These are phyloP conservation scores for Pipra filicauda DNA, from an alignment of 2,113 vertebrate genomes.

Conservation along the genomic window DNA sequence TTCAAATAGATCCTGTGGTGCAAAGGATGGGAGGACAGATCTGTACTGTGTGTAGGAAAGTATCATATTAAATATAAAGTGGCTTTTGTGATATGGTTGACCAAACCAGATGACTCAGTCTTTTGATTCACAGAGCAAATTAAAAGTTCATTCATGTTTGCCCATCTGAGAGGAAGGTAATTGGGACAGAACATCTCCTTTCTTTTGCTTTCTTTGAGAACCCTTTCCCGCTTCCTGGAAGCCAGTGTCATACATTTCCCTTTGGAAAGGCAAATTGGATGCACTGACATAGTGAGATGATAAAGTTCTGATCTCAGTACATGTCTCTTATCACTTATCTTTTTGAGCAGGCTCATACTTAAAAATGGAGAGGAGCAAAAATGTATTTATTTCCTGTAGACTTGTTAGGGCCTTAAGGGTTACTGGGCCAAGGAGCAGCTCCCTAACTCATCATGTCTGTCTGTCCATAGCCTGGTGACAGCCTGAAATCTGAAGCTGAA, in stretches of 20 bases:
- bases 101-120: not conserved
- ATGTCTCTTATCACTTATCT: not conserved
- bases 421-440: not conserved
- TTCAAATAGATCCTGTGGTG: not conserved
- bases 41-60: not conserved
- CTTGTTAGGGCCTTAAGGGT: not conserved
- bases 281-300: not conserved
- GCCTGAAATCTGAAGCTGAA: not conserved
- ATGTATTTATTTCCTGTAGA: not conserved
- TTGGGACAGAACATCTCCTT: not conserved
- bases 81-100: not conserved
- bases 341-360: not conserved
- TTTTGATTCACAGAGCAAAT: not conserved
- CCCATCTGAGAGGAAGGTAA: not conserved
- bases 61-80: not conserved
- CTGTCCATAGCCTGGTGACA: not conserved
- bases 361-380: not conserved
- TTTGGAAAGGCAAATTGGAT: not conserved
- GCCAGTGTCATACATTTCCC: not conserved
- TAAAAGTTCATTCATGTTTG: not conserved
- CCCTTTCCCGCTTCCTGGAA: not conserved
- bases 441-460: not conserved
- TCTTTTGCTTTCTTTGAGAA: not conserved
- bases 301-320: not conserved
- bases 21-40: not conserved